A percentile compares a stretch with the other conserved stretches of the same genome.
Evolutionary conservation across 2,888 invertebrate genomes (phyloP).

Genomic region (Lochmaea crataegi): DNA sequence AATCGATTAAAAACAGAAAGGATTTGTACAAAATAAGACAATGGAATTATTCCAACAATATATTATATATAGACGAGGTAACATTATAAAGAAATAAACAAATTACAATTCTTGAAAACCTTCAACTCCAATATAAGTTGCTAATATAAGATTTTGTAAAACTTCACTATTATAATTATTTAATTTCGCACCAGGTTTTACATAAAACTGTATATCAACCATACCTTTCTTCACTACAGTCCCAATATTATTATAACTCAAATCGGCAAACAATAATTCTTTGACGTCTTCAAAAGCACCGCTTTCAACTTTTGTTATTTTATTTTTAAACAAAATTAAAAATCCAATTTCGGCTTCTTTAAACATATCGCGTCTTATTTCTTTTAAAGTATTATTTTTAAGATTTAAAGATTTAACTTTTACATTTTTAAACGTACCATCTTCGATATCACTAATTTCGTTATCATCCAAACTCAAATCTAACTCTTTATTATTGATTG

Average conservation of each 20-base stretch:
- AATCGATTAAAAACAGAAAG: too few species aligned
- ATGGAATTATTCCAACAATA: too few species aligned
- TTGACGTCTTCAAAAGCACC: constrained; percentile 2
- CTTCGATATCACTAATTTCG: background rate
- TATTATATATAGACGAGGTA: too few species aligned
- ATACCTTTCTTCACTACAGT: background rate
- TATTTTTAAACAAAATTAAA: background rate
- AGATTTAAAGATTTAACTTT: constrained; percentile 2
- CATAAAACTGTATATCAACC: too few species aligned
- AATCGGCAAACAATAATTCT: background rate
- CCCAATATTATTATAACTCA: background rate
- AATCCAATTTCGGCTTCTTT: background rate
- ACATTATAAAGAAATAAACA: too few species aligned
- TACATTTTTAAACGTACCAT: background rate
- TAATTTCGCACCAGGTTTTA: too few species aligned
- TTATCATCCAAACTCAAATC: background rate
- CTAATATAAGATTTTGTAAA: too few species aligned
- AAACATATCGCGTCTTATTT: background rate
- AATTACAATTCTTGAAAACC: too few species aligned
- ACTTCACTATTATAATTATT: too few species aligned
- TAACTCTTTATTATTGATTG: background rate
- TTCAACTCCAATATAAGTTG: too few species aligned
- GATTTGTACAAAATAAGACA: too few species aligned
- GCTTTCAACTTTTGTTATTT: background rate
- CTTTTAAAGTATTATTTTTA: background rate